Percentiles rank a stretch among this genome's conserved stretches.
These are phyloP conservation scores for Sipha maydis DNA, from an alignment of 2,888 invertebrate species.

Conservation along the genomic window DNA sequence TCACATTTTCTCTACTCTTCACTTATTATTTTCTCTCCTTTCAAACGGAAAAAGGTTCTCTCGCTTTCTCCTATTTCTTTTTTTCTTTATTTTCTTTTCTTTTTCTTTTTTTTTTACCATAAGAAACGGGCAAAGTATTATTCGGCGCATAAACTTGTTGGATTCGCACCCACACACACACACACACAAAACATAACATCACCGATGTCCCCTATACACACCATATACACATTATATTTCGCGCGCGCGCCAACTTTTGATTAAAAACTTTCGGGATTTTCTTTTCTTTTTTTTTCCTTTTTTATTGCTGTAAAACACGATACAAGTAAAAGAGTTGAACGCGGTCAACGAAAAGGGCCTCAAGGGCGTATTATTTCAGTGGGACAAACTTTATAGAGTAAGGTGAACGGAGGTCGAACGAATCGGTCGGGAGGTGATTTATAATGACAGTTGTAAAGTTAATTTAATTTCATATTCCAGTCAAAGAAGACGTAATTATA, in stretches of 20 bases:
- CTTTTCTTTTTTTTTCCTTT: slow-evolving; percentile 42
- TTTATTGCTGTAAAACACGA: slow-evolving; percentile 38
- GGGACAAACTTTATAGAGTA: slow-evolving; percentile 1
- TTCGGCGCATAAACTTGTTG: slow-evolving; percentile 61
- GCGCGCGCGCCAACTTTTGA: slow-evolving; percentile 55
- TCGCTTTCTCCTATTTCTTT: slow-evolving; percentile 37
- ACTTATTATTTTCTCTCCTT: slow-evolving; percentile 61
- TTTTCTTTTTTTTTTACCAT: slow-evolving; percentile 41
- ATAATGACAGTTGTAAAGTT: not conserved
- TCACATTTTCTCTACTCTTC: slow-evolving; percentile 48
- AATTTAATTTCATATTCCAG: not conserved
- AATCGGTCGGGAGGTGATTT: not conserved
- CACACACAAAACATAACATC: slow-evolving; percentile 17
- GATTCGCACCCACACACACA: slow-evolving; percentile 25
- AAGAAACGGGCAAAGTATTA: slow-evolving; percentile 58
- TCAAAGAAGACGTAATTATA: slow-evolving; percentile 7
- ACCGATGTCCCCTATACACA: slow-evolving; percentile 20
- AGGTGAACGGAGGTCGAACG: not conserved
- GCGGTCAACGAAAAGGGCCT: slow-evolving; percentile 21
- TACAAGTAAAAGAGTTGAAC: slow-evolving; percentile 10
- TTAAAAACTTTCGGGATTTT: slow-evolving; percentile 58
- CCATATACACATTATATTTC: slow-evolving; percentile 44
- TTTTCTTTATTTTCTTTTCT: not conserved
- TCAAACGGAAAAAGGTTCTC: slow-evolving; percentile 62
- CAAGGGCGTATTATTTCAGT: slow-evolving; percentile 19